Evolutionary conservation across 2,888 invertebrate genomes (phyloP).

Genomic region (Entomobrya proxima): DNA sequence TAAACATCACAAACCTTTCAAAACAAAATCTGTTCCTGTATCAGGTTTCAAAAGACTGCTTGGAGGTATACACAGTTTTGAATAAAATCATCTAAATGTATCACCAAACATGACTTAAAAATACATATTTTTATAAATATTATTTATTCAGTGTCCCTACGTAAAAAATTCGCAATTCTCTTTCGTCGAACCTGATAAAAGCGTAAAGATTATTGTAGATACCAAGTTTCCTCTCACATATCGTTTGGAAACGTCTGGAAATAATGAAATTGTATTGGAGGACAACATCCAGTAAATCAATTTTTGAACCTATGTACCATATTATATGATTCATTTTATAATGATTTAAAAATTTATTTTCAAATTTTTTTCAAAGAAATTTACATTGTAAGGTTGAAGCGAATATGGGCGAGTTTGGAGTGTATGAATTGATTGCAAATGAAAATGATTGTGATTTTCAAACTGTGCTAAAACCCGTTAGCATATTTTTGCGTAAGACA

Average conservation of each 20-base stretch:
- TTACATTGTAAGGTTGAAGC: constrained; percentile 53
- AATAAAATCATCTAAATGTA: not conserved
- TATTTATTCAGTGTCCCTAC: constrained; percentile 51
- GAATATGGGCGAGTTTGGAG: constrained; percentile 75
- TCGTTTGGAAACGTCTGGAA: constrained; percentile 49
- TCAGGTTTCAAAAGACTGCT: constrained; percentile 84
- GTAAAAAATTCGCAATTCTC: not conserved
- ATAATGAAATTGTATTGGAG: not conserved
- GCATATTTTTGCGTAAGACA: constrained; percentile 84
- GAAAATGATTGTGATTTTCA: constrained; percentile 47
- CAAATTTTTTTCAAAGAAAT: no score
- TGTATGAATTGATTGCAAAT: constrained; percentile 74
- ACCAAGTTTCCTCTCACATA: constrained; percentile 56
- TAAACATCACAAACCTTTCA: constrained; percentile 78
- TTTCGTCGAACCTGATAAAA: not conserved
- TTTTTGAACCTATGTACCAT: not conserved
- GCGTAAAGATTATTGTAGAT: not conserved
- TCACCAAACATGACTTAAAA: not conserved
- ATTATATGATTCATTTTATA: not conserved
- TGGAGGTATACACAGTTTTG: constrained; percentile 79
- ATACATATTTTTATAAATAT: not conserved
- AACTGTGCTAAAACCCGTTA: constrained; percentile 80
- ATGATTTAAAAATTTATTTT: not conserved
- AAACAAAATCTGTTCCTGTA: constrained; percentile 80
- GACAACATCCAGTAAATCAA: constrained; percentile 17